A percentile compares a stretch with the other conserved stretches of the same genome.
phyloP scores from a whole-genome alignment of 2,113 vertebrate genomes.

The Pluvialis apricaria region DNA sequence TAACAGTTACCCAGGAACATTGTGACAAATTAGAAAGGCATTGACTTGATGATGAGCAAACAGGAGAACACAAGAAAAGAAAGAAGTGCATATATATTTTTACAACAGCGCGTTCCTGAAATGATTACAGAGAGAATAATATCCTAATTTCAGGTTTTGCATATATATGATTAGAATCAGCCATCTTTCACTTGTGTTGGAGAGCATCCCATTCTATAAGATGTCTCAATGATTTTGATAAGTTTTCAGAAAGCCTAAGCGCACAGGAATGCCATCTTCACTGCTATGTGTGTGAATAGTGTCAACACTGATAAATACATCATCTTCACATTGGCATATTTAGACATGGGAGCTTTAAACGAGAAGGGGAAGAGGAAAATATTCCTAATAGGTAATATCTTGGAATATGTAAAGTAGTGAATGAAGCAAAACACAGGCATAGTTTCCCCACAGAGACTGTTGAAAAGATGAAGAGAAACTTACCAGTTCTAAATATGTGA shows the following conservation, averaged over 20 bases:
- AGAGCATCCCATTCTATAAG: background rate
- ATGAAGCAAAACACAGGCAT: background rate
- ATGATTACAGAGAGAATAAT: background rate
- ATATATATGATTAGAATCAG: background rate
- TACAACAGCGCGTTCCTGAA: background rate
- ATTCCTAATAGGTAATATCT: background rate
- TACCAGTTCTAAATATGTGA: background rate
- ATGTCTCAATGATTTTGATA: background rate
- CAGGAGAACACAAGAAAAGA: background rate
- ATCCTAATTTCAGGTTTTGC: background rate
- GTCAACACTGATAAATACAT: background rate
- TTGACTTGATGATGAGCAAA: background rate
- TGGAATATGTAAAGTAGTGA: background rate
- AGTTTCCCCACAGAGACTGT: background rate
- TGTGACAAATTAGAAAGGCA: background rate
- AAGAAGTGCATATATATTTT: background rate
- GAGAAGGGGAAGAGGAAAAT: background rate
- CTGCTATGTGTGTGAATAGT: background rate
- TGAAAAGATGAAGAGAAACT: background rate
- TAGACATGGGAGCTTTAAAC: background rate
- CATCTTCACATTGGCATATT: background rate
- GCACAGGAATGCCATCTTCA: background rate
- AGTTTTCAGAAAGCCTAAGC: background rate
- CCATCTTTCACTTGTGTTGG: background rate
- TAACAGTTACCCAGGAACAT: background rate